Percentiles rank a stretch among this genome's conserved stretches.
Conservation (phyloP, 2,797 vertebrate species). For the Enteromius mattozi region DNA sequence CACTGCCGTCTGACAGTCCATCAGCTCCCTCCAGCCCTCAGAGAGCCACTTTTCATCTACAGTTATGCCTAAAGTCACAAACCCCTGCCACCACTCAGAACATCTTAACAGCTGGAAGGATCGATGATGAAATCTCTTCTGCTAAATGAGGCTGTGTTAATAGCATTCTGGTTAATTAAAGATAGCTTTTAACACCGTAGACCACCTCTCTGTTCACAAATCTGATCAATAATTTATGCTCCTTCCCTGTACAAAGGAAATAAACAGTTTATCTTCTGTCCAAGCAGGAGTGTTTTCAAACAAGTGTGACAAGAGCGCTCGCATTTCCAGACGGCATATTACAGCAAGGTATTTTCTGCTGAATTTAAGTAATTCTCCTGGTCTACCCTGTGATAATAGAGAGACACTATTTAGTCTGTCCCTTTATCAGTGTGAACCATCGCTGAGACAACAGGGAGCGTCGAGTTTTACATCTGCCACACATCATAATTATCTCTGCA, state of each 20-base stretch:
- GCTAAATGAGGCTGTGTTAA: constrained; percentile 44
- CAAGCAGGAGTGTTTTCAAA: constrained; percentile 8
- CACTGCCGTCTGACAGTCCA: constrained; percentile 58
- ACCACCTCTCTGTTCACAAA: constrained; percentile 56
- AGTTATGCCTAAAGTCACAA: constrained; percentile 30
- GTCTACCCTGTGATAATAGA: constrained; percentile 11
- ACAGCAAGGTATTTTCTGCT: neutral
- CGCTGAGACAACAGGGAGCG: constrained; percentile 16
- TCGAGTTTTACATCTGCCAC: constrained; percentile 29
- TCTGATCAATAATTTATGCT: constrained; percentile 76
- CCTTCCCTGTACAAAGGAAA: constrained; percentile 52
- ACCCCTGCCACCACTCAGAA: constrained; percentile 1
- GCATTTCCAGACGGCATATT: neutral
- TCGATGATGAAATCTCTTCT: constrained; percentile 40
- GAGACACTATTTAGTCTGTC: neutral
- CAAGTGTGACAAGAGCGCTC: neutral
- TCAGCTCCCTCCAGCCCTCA: constrained; percentile 37
- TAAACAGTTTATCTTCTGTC: constrained; percentile 20
- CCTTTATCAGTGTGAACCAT: constrained; percentile 30
- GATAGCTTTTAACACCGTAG: constrained; percentile 44
- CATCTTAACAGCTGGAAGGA: neutral
- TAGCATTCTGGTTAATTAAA: constrained; percentile 52
- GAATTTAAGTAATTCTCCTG: constrained; percentile 4
- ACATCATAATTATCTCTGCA: constrained; percentile 49
- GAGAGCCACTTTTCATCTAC: constrained; percentile 12